Evolutionary conservation across 2,113 vertebrate genomes (phyloP).

Genomic region (Pygoscelis adeliae): DNA sequence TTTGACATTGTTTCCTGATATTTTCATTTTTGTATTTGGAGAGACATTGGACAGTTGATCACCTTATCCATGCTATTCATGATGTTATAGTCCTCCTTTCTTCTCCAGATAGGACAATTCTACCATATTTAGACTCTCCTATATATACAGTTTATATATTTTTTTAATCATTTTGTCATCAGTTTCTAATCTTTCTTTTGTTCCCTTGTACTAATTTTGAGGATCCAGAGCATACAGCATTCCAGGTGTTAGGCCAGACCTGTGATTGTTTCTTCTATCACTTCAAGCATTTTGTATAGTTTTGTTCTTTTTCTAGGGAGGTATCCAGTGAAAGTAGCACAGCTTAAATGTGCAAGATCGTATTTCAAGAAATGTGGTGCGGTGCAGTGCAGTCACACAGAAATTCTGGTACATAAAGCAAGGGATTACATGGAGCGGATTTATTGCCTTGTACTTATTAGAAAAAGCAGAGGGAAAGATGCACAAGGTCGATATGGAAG

Average conservation of each 20-base stretch:
- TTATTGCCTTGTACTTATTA: background rate
- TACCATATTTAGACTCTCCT: background rate
- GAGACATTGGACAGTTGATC: background rate
- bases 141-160: background rate
- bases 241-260: background rate
- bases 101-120: background rate
- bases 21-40: background rate
- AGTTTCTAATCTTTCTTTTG: background rate
- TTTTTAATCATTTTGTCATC: background rate
- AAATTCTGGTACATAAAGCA: background rate
- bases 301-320: background rate
- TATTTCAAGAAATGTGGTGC: background rate
- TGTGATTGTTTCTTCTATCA: background rate
- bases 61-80: background rate
- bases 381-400: background rate
- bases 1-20: background rate
- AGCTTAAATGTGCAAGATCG: background rate
- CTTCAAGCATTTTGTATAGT: background rate
- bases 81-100: background rate
- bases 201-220: background rate
- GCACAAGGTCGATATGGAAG: background rate
- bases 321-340: background rate
- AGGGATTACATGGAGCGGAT: background rate
- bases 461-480: background rate
- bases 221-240: background rate